Conservation (phyloP, 2,888 invertebrate species). For the Lasiommata megera region DNA sequence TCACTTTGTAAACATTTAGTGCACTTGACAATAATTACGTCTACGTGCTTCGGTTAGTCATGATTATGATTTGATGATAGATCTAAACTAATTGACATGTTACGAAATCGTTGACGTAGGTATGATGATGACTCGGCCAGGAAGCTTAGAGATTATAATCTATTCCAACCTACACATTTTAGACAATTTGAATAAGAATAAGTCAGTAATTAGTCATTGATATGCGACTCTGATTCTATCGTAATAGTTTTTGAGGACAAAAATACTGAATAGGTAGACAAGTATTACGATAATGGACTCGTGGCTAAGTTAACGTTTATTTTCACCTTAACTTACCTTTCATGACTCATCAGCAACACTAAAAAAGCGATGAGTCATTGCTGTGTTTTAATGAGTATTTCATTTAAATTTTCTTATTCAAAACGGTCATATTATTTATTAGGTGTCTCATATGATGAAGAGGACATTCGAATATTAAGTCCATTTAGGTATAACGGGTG, state of each 20-base stretch:
- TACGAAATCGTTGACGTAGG: background rate
- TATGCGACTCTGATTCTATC: background rate
- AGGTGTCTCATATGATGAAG: background rate
- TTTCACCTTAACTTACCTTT: no score
- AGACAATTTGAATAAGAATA: background rate
- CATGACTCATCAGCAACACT: background rate
- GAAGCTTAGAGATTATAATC: background rate
- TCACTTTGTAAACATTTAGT: background rate
- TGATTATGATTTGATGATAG: background rate
- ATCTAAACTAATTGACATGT: background rate
- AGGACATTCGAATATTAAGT: background rate
- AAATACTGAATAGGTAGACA: no score
- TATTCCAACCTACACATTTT: background rate
- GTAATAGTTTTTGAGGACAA: background rate
- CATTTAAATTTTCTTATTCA: background rate
- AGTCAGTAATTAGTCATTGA: background rate
- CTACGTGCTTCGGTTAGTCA: constrained; percentile 8
- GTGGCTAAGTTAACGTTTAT: no score
- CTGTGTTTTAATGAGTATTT: background rate
- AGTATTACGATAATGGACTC: no score
- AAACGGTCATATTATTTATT: background rate
- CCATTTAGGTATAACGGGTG: no score
- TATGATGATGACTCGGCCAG: constrained; percentile 1
- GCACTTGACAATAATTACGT: constrained; percentile 1
- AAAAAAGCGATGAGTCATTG: background rate